Base-by-base conservation (phyloP, 92 coral and sea anemone genomes). In the Epizoanthus illoricatus region DNA sequence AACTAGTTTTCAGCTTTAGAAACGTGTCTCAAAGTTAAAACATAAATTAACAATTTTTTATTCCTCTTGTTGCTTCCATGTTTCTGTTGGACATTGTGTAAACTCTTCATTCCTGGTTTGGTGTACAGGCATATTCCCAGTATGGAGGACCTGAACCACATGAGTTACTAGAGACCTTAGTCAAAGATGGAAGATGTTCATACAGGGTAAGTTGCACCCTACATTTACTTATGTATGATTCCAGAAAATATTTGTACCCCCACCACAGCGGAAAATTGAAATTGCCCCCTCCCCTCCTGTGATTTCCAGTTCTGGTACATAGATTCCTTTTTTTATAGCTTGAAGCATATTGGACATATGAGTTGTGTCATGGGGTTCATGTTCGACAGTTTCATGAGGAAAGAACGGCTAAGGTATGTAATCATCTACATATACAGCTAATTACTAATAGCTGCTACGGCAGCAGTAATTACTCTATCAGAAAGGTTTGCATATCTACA, bases 331-430 rank as follows among this genome's bases (percentile, higher is more conserved):
- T 10, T 66, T 41, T 85, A 0, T 61, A 96, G 99, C 87, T 91
- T 60, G 99, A 96, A 72, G 84, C 98, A 18, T 96, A 96, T 61
- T 96, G 99, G 99, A 89, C 99, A 2, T 96, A 96, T 65, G 99
- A 96, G 66, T 85, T 96, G 55, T 96, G 99, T 65, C 98, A 96
- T 89, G 98, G 98, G 1, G 87, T 87, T 65, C 97, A 96, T 79
- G 90, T 96, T 3, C 80, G 94, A 58, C 99, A 96, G 88, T 96
- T 89, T 63, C 99, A 96, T 83, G 99, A 93, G 65, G 96, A 93
- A 66, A 87, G 92, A 65, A 85, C 93, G 72, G 87, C 84, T 71
- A 89, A 88, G 92, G 92, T 88, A 60, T 52, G 56, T 11, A 52
- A 13, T 9, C 36, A 52, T 52, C 56, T 52, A 52, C 3, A 3